Evolutionary conservation across 64 coral and sea anemone genomes (phyloP).

Genomic region (Pocillopora damicornis): DNA sequence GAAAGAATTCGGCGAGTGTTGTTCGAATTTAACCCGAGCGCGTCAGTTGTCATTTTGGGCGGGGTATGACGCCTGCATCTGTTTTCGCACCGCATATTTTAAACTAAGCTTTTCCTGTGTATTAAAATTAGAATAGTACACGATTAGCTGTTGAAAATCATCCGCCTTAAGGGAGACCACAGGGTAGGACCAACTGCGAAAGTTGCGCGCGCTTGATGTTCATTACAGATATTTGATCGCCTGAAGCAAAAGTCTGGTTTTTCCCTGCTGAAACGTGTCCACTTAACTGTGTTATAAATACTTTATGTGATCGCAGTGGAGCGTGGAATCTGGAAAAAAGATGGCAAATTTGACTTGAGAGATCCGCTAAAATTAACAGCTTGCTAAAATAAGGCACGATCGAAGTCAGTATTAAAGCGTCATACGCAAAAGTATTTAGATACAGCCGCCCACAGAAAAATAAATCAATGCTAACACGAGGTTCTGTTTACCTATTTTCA

Average conservation of each 20-base stretch:
- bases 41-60: conserved; percentile 37
- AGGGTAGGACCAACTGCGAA: background rate
- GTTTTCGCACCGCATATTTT: conserved; percentile 43
- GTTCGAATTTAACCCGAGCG: background rate
- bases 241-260: background rate
- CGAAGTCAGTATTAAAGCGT: background rate
- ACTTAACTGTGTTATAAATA: conserved; percentile 19
- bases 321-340: background rate
- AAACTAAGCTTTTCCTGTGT: conserved; percentile 10
- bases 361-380: background rate
- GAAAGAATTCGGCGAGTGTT: background rate
- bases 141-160: background rate
- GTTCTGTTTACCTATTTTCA: conserved; percentile 32
- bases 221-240: background rate
- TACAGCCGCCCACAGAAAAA: background rate
- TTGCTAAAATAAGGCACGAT: background rate
- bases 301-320: conserved; percentile 35
- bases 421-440: background rate
- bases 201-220: background rate
- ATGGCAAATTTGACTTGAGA: background rate
- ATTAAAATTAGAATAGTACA: conserved; percentile 27
- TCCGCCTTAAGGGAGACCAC: background rate
- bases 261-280: conserved; percentile 35
- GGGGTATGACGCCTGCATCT: conserved; percentile 31
- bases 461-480: conserved; percentile 34